Conservation (phyloP, 2,113 vertebrate species). For the Rhinopomastus cyanomelas region DNA sequence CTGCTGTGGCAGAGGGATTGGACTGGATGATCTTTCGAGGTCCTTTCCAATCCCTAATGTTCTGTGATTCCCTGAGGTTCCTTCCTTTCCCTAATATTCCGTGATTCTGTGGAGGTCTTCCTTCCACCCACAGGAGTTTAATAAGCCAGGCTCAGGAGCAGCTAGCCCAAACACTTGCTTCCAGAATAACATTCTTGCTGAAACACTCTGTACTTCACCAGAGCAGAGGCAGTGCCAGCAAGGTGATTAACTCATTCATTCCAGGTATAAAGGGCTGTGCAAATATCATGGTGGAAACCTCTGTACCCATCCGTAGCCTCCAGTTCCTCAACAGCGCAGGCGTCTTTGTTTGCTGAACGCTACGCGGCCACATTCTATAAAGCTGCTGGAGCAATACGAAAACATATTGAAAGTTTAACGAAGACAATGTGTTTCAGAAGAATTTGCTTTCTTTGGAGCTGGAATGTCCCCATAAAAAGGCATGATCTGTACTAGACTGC, state of each 20-base stretch:
- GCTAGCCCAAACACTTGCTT: slow-evolving; percentile 24
- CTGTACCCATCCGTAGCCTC: neutral
- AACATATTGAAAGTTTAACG: slow-evolving; percentile 74
- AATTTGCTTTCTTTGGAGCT: slow-evolving; percentile 75
- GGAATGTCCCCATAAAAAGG: slow-evolving; percentile 80
- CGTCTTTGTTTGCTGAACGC: slow-evolving; percentile 28
- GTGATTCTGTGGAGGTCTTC: neutral
- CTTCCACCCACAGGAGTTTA: neutral
- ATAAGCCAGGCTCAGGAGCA: neutral
- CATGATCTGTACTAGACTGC: slow-evolving; percentile 56
- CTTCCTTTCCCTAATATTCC: no score
- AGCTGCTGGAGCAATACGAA: slow-evolving; percentile 67
- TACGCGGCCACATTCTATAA: slow-evolving; percentile 56
- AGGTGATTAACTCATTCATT: neutral
- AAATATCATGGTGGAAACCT: neutral
- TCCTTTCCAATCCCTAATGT: no score
- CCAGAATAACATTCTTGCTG: neutral
- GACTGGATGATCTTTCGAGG: no score
- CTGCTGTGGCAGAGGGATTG: no score
- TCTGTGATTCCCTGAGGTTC: no score
- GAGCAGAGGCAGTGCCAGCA: accelerated
- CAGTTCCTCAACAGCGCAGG: slow-evolving; percentile 20
- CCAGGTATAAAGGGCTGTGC: neutral
- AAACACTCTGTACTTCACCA: neutral
- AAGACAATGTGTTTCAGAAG: slow-evolving; percentile 75